phyloP scores from a whole-genome alignment of 92 coral and sea anemone species.

The Epizoanthus illoricatus region DNA sequence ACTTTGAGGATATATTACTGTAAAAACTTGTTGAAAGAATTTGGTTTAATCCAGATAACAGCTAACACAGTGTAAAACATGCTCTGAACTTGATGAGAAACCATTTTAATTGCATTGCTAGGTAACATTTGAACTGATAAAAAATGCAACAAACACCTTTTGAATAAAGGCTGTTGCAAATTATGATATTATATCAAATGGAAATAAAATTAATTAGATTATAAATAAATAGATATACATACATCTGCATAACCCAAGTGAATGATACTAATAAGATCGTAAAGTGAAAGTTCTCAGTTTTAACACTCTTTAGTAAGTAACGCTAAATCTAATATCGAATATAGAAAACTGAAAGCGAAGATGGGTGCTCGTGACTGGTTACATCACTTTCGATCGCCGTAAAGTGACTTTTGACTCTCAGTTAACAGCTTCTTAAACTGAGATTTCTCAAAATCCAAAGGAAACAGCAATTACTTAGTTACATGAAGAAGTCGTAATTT shows the following conservation, averaged over 20 bases:
- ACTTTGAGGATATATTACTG: too few species aligned
- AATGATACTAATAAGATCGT: background rate
- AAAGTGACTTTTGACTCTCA: constrained; percentile 3
- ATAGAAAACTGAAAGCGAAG: constrained; percentile 6
- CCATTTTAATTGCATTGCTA: background rate
- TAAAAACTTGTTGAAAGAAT: too few species aligned
- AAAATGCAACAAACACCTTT: background rate
- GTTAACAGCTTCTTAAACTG: too few species aligned
- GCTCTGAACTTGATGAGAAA: background rate
- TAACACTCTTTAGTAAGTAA: background rate
- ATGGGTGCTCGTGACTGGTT: constrained; percentile 15
- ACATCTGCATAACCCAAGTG: background rate
- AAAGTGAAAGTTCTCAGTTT: constrained; percentile 4
- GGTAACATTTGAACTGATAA: background rate
- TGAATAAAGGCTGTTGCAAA: background rate
- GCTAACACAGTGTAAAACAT: too few species aligned
- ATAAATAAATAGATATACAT: background rate
- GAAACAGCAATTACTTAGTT: background rate
- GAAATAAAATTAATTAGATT: background rate
- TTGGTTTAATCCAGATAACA: too few species aligned
- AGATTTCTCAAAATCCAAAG: background rate
- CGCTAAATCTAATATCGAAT: background rate
- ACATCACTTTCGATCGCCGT: constrained; percentile 1
- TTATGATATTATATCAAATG: too few species aligned
- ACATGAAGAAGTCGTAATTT: background rate